Conservation (phyloP, 2,113 vertebrate genomes). For the Ahaetulla prasina region DNA sequence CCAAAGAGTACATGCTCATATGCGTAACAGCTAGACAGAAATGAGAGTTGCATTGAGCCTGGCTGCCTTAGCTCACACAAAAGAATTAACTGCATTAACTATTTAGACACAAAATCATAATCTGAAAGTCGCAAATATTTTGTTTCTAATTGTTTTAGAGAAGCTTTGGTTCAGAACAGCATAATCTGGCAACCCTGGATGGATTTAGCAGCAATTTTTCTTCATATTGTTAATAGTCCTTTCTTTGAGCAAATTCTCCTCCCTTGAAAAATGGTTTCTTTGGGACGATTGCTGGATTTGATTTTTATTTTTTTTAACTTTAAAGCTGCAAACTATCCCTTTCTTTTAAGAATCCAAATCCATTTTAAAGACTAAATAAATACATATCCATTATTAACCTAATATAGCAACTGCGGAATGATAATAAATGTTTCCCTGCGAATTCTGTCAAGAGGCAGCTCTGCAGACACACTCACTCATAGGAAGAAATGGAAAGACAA, state of each 20-base stretch:
- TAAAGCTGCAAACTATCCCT: not conserved
- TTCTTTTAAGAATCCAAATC: not conserved
- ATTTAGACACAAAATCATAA: not conserved
- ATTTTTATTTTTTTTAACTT: not conserved
- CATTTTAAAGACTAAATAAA: not conserved
- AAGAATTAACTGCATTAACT: slow-evolving; percentile 7
- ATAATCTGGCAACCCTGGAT: not conserved
- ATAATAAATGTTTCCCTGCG: not conserved
- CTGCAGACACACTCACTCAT: not conserved
- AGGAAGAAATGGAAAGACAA: not conserved
- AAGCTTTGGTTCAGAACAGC: not conserved
- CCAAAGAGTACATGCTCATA: not conserved
- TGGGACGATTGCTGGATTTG: not conserved
- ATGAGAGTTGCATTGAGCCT: not conserved
- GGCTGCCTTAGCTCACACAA: not conserved
- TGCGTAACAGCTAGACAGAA: slow-evolving; percentile 13
- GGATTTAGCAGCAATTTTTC: not conserved
- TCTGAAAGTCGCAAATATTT: not conserved
- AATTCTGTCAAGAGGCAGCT: not conserved
- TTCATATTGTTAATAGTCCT: not conserved
- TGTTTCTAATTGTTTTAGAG: not conserved
- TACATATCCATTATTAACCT: not conserved
- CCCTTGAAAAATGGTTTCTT: not conserved
- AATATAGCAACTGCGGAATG: not conserved
- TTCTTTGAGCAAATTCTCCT: not conserved